Percentiles rank a stretch among this genome's conserved stretches.
Evolutionary conservation across 1,140 invertebrate genomes (phyloP).

Genomic region (Drosophila ercepeae): DNA sequence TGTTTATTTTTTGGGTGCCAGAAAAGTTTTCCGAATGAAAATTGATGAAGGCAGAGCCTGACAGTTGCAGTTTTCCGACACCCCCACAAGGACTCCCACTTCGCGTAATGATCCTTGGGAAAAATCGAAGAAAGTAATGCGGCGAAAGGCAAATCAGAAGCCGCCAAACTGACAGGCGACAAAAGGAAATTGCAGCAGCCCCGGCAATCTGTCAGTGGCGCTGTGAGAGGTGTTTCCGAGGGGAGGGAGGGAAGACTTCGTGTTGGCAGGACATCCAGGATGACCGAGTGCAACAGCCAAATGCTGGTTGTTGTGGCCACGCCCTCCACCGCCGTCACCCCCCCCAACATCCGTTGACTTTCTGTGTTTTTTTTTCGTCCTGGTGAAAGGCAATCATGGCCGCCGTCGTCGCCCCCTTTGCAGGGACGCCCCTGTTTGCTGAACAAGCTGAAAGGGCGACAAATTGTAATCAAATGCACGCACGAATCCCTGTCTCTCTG

Average conservation of each 20-base stretch:
- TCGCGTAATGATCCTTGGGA: slow-evolving; percentile 13
- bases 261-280: neutral
- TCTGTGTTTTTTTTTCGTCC: neutral
- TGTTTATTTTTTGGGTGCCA: neutral
- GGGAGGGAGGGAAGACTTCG: neutral
- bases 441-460: slow-evolving; percentile 51
- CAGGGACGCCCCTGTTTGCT: slow-evolving; percentile 36
- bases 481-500: slow-evolving; percentile 18
- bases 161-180: slow-evolving; percentile 29
- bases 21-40: neutral
- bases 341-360: slow-evolving; percentile 26
- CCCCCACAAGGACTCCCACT: neutral
- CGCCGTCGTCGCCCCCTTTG: slow-evolving; percentile 16
- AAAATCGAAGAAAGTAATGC: slow-evolving; percentile 17
- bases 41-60: slow-evolving; percentile 2
- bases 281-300: slow-evolving; percentile 16
- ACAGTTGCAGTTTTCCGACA: neutral
- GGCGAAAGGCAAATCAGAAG: slow-evolving; percentile 2
- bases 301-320: slow-evolving; percentile 5
- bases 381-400: slow-evolving; percentile 62
- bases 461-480: slow-evolving; percentile 72
- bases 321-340: slow-evolving; percentile 1
- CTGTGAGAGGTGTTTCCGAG: neutral
- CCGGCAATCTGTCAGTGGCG: slow-evolving; percentile 20
- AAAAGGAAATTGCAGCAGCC: slow-evolving; percentile 31